Evolutionary conservation across 2,797 vertebrate genomes (phyloP).

Genomic region (Serranus cabrilla): DNA sequence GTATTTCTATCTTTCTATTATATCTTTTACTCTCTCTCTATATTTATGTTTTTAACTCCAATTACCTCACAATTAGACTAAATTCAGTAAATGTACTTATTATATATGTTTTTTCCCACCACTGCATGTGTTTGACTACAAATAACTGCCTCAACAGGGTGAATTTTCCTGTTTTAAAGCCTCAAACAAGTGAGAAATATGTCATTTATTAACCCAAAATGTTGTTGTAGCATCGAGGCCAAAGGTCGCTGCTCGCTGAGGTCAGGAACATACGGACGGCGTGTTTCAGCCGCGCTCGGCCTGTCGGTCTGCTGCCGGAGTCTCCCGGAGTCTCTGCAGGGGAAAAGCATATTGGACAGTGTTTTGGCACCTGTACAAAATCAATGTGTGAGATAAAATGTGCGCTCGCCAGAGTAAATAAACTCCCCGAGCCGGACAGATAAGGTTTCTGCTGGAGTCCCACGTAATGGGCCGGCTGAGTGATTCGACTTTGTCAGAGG

Average conservation of each 20-base stretch:
- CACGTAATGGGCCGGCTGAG: constrained; percentile 54
- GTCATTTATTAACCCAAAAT: constrained; percentile 53
- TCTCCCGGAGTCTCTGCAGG: no score
- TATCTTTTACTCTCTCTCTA: no score
- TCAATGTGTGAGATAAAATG: constrained; percentile 82
- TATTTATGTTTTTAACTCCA: no score
- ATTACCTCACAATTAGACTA: no score
- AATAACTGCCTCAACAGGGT: background rate
- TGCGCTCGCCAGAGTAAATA: constrained; percentile 75
- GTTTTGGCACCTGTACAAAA: constrained; percentile 81
- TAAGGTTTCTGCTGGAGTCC: constrained; percentile 59
- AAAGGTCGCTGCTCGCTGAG: constrained; percentile 15
- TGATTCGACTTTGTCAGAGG: constrained; percentile 72
- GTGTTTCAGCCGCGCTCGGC: constrained; percentile 7
- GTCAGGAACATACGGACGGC: constrained; percentile 3
- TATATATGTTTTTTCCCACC: background rate
- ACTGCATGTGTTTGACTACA: background rate
- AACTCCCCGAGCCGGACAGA: constrained; percentile 61
- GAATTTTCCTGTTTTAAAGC: background rate
- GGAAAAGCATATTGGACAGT: constrained; percentile 58
- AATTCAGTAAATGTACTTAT: background rate
- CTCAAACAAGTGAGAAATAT: background rate
- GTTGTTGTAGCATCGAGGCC: constrained; percentile 11
- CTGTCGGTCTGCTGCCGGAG: no score
- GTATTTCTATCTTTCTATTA: no score